Conservation (phyloP, 1,140 invertebrate species). For the Heterodera carotae region DNA sequence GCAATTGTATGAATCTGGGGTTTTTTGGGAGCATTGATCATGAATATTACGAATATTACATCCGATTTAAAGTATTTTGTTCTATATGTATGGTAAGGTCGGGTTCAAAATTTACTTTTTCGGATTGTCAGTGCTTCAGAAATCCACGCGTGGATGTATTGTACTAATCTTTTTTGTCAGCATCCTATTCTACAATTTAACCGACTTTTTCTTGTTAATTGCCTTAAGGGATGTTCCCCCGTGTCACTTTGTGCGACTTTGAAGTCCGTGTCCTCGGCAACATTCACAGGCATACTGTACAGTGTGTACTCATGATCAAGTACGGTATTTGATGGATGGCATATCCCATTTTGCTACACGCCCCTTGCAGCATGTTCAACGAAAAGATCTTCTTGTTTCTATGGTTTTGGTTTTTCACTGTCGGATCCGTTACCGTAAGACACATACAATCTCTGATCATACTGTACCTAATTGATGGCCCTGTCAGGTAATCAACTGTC, state of each 20-base stretch:
- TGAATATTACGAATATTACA: too few species aligned
- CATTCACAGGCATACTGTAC: constrained; percentile 65
- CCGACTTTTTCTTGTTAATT: background rate
- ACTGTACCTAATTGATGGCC: too few species aligned
- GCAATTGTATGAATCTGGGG: too few species aligned
- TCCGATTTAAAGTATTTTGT: too few species aligned
- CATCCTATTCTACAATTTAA: too few species aligned
- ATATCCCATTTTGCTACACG: background rate
- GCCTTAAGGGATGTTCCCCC: constrained; percentile 60
- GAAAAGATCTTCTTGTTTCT: constrained; percentile 65
- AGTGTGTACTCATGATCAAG: constrained; percentile 65
- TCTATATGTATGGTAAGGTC: too few species aligned
- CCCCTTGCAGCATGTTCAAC: constrained; percentile 58
- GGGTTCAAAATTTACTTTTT: too few species aligned
- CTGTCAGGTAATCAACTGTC: constrained; percentile 52
- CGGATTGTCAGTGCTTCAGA: background rate
- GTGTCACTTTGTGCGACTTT: constrained; percentile 64
- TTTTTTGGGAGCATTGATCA: too few species aligned
- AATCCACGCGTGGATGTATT: too few species aligned
- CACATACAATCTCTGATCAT: too few species aligned
- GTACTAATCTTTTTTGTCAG: too few species aligned
- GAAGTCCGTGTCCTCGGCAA: constrained; percentile 65
- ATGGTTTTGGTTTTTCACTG: constrained; percentile 65
- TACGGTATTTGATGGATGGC: background rate
- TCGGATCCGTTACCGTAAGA: constrained; percentile 59